Conservation (phyloP, 2,797 vertebrate genomes). For the Thamnophis elegans region DNA sequence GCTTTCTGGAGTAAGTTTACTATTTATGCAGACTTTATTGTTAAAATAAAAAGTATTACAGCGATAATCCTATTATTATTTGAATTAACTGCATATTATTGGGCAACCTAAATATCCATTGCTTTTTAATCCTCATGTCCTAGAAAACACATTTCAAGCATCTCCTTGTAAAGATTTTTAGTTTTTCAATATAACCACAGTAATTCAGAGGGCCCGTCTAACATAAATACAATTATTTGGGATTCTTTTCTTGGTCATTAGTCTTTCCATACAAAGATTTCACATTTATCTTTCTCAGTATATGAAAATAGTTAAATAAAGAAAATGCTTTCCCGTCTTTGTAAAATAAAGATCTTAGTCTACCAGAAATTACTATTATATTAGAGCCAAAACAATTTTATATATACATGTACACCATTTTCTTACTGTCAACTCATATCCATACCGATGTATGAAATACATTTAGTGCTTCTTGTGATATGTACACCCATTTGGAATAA, state of each 20-base stretch:
- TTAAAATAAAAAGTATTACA: background rate
- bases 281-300: background rate
- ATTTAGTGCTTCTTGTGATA: background rate
- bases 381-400: background rate
- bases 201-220: background rate
- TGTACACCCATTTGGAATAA: too few species aligned
- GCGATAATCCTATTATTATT: background rate
- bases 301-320: background rate
- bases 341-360: background rate
- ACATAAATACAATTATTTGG: background rate
- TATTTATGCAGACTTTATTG: background rate
- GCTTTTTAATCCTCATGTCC: background rate
- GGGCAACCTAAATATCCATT: background rate
- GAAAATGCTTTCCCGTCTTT: background rate
- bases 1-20: background rate
- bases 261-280: background rate
- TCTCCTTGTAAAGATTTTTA: background rate
- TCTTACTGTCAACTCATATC: background rate
- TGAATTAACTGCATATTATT: background rate
- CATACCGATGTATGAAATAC: background rate
- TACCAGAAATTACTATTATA: background rate
- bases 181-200: background rate
- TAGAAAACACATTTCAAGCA: background rate
- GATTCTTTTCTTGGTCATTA: background rate
- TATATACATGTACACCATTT: background rate